Evolutionary conservation across 1,140 invertebrate species (phyloP), one percentile per base, ranked within the genome.

Genomic region (Diachasmimorpha longicaudata): DNA sequence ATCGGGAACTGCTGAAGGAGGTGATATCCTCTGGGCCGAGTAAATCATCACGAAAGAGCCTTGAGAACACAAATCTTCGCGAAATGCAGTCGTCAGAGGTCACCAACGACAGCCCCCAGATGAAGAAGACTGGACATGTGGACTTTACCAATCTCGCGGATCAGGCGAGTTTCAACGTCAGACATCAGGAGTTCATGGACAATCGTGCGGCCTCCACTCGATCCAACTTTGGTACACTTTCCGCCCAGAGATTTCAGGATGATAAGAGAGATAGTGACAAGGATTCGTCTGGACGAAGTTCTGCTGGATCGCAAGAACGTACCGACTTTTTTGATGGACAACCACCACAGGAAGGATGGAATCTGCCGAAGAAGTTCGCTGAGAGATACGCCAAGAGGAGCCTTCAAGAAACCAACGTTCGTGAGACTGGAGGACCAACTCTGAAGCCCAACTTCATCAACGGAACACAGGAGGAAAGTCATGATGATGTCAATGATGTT

Each of bases 331-430:
- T 25, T 25, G 58, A 63, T 25, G 48, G 48, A n/a, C n/a, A 52
- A 3, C 19, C 25, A 3, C 23, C 23, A 63, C 10, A 6, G 13
- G 58, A 63, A 25, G 58, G 23, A 19, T 63, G 58, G 58, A 63
- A 63, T 63, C 4, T 63, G 58, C 58, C 58, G 0, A 63, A 63
- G 23, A 68, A 68, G 36, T 68, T 37, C 39, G 66, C 25, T 37
- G 31, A 68, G 13, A 36, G 66, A 68, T 70, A 37, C 1, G 14
- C 36, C 0, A 36, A 39, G 36, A 63, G n/a, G n/a, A 73, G 71
- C 37, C 55, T 73, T 19, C 48, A 63, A 42, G 39, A 63, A 16
- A 73, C 71, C 14, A 73, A 73, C 42, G 72, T 85, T 4, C 70
- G 75, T 11, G 67, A 76, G 11, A 74, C 74, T 31, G 72, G 70